Conservation (phyloP, 2,888 invertebrate species). For the Ceriagrion tenellum region DNA sequence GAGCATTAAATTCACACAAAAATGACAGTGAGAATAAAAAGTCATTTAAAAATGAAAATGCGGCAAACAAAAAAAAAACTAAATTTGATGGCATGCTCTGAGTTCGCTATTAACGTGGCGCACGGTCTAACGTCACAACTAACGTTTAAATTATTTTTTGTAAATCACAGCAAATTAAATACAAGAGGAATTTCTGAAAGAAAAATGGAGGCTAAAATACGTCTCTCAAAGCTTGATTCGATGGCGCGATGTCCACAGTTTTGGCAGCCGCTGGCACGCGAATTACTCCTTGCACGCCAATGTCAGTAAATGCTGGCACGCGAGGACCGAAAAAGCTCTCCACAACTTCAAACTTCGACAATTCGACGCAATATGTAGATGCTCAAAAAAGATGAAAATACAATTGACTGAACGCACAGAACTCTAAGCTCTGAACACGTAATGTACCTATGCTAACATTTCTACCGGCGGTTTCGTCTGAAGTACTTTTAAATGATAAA, state of each 20-base stretch:
- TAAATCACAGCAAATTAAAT: too few relatives aligned
- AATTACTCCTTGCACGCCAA: neutral
- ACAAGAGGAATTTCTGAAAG: neutral
- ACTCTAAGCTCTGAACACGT: neutral
- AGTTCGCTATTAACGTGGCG: too few relatives aligned
- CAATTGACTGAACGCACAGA: neutral
- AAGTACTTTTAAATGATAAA: too few relatives aligned
- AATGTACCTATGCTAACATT: neutral
- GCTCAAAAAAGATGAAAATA: neutral
- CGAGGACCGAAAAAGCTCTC: neutral
- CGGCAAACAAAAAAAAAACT: too few relatives aligned
- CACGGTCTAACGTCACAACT: too few relatives aligned
- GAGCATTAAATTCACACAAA: too few relatives aligned
- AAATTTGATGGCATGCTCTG: too few relatives aligned
- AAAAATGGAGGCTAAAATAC: neutral
- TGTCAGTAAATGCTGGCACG: neutral
- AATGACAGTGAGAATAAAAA: too few relatives aligned
- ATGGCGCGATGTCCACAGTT: neutral
- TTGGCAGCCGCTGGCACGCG: neutral
- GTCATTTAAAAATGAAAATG: too few relatives aligned
- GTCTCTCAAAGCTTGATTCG: neutral
- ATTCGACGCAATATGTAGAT: neutral
- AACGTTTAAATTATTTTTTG: too few relatives aligned
- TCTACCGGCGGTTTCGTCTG: too few relatives aligned
- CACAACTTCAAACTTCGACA: neutral